These are phyloP conservation scores for Tryphoninae sp. DNA, from an alignment of 2,888 invertebrate genomes.

Conservation along the genomic window DNA sequence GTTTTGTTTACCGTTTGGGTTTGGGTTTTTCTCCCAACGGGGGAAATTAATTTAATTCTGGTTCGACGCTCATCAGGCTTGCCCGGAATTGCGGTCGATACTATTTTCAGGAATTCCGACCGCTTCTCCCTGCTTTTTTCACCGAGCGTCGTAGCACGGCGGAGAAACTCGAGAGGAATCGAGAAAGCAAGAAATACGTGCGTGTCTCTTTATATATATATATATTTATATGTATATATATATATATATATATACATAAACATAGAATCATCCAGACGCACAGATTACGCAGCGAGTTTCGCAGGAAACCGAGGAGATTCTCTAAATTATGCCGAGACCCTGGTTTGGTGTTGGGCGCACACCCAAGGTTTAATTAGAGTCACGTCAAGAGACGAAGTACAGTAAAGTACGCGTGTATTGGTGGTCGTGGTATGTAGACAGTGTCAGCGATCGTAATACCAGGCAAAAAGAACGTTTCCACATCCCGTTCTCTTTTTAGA, in stretches of 20 bases:
- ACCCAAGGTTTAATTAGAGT: constrained; percentile 57
- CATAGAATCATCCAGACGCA: constrained; percentile 1
- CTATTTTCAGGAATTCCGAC: constrained; percentile 18
- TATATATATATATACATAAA: background rate
- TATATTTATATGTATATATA: background rate
- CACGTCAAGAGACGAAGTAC: constrained; percentile 54
- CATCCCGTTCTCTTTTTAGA: background rate
- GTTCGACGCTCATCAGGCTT: background rate
- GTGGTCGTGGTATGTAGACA: constrained; percentile 17
- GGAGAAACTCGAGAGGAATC: constrained; percentile 37
- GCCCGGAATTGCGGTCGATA: constrained; percentile 7
- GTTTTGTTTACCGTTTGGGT: background rate
- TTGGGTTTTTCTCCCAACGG: background rate
- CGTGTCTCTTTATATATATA: background rate
- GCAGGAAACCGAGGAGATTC: constrained; percentile 22
- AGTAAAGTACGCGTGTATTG: constrained; percentile 25
- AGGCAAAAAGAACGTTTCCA: constrained; percentile 12
- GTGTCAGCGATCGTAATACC: constrained; percentile 35
- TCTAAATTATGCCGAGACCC: constrained; percentile 52
- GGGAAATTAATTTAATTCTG: background rate
- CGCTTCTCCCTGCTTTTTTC: constrained; percentile 9
- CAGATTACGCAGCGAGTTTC: constrained; percentile 23
- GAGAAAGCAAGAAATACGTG: constrained; percentile 9
- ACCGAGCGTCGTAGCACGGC: background rate
- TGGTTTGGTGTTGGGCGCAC: constrained; percentile 39